Evolutionary conservation across 2,113 vertebrate genomes (phyloP), one percentile per base, ranked within the genome.

Genomic region (Cheirogaleus medius): DNA sequence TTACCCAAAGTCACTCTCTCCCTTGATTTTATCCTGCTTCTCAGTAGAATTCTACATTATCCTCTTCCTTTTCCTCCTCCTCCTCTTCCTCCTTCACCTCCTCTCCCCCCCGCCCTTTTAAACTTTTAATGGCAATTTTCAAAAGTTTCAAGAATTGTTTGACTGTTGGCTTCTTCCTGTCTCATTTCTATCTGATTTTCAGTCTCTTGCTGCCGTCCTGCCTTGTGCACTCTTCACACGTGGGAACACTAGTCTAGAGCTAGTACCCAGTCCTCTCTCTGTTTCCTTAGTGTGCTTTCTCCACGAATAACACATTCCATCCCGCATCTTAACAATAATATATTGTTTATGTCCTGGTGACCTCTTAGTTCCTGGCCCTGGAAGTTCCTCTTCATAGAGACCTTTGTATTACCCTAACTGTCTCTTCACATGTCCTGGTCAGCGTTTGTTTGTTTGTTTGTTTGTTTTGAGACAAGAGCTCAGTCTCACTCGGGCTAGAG

Each of bases 271-370:
- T 63, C 37, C 11, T 12, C 3, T 21, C 29, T 49, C 42, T 54
- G 6, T 49, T 66, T 56, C 42, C 68, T 58, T 69, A 10, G 23
- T 44, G 1, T 54, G 42, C 18, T 25, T 54, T 44, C 21, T 88
- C 18, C 3, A 6, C 9, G 64, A 23, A 12, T 5, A 6, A 29
- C 25, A 6, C 21, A 66, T 14, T 27, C n/a, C 4, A 3, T 58
- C 49, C 54, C 3, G 1, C 4, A 6, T 25, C 34, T 23, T 37
- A 39, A 71, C 37, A 60, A 12, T 25, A 18, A 7, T 7, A 7
- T 6, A 13, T n/a, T 13, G 0, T 54, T 42, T 78, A 0, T 73
- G 18, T 58, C 1, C 18, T 69, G 47, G 9, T 49, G 27, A 66
- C 13, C 13, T 34, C 12, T 66, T 14, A 5, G n/a, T 56, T 49